Evolutionary conservation across 2,888 invertebrate species (phyloP).

Genomic region (Monoplex corrugatus): DNA sequence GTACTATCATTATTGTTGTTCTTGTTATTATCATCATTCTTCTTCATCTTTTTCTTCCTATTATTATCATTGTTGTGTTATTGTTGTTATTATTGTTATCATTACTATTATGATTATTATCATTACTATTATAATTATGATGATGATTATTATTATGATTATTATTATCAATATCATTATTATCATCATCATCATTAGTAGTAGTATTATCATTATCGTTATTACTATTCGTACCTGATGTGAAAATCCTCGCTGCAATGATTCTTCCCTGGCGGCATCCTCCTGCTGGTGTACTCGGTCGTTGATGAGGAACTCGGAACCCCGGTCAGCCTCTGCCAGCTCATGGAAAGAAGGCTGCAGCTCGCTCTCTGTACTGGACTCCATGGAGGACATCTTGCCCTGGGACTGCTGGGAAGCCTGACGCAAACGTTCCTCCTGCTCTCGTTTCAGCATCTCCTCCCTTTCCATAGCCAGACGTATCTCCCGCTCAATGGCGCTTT

Average conservation of each 20-base stretch:
- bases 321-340: conserved; percentile 77
- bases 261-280: conserved; percentile 66
- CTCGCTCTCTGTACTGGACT: conserved; percentile 56
- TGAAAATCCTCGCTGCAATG: conserved; percentile 23
- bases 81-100: too few relatives aligned
- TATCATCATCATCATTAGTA: too few relatives aligned
- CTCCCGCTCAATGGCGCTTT: conserved; percentile 78
- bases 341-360: conserved; percentile 67
- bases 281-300: conserved; percentile 67
- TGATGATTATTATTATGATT: too few relatives aligned
- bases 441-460: conserved; percentile 72
- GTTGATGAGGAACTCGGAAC: conserved; percentile 67
- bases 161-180: too few relatives aligned
- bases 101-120: too few relatives aligned
- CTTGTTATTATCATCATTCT: too few relatives aligned
- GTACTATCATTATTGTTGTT: too few relatives aligned
- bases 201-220: too few relatives aligned
- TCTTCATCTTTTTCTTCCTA: too few relatives aligned
- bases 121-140: too few relatives aligned
- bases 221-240: conserved; percentile 32
- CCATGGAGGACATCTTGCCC: conserved; percentile 43
- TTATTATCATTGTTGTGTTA: too few relatives aligned
- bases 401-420: conserved; percentile 59
- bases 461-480: conserved; percentile 77
- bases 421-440: conserved; percentile 69